These are phyloP conservation scores for Ciconia nigra DNA, from an alignment of 2,797 vertebrate genomes.

Conservation along the genomic window DNA sequence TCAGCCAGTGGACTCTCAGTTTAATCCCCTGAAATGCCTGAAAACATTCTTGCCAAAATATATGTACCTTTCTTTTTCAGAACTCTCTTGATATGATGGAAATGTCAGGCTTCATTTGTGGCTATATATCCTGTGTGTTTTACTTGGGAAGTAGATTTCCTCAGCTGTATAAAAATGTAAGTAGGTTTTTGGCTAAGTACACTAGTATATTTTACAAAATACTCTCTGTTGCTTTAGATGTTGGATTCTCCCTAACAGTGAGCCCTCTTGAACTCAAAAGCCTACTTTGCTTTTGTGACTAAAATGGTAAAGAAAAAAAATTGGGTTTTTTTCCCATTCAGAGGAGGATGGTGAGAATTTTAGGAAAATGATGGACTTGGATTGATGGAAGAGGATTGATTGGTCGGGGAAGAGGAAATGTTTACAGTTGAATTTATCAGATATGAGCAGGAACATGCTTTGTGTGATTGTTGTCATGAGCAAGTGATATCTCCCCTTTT, in stretches of 20 bases:
- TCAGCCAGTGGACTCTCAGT: not conserved
- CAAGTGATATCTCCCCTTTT: not conserved
- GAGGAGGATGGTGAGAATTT: not conserved
- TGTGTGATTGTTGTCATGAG: not conserved
- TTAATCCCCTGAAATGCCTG: not conserved
- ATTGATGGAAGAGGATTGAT: not conserved
- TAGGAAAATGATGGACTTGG: not conserved
- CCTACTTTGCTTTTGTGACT: not conserved
- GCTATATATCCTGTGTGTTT: slow-evolving; percentile 74
- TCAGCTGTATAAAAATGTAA: slow-evolving; percentile 79
- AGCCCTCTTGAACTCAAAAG: not conserved
- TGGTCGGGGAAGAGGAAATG: not conserved
- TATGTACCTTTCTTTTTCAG: slow-evolving; percentile 40
- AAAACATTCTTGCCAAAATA: not conserved
- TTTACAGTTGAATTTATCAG: not conserved
- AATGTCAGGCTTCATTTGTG: slow-evolving; percentile 78
- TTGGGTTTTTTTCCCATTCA: not conserved
- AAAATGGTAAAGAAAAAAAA: not conserved
- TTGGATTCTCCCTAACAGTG: not conserved
- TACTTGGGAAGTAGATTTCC: slow-evolving; percentile 78
- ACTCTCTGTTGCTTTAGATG: not conserved
- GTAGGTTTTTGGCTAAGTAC: slow-evolving; percentile 19
- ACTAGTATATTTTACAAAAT: not conserved
- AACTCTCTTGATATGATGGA: slow-evolving; percentile 61
- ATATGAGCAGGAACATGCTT: not conserved